phyloP scores from a whole-genome alignment of 2,113 vertebrate genomes.

The Rattus rattus region DNA sequence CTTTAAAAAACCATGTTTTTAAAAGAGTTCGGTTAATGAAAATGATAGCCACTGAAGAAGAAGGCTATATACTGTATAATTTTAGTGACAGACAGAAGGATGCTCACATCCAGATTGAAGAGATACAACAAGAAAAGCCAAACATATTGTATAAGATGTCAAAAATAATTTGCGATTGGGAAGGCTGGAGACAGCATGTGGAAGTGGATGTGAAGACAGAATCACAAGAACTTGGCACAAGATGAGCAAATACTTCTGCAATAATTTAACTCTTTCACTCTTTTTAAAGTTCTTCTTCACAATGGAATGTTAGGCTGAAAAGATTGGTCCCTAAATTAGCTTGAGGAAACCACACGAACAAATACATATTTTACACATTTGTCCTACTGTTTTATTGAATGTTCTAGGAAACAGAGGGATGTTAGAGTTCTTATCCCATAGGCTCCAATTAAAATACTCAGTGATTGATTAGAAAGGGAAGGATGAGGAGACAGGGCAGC shows the following conservation, averaged over 20 bases:
- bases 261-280: background rate
- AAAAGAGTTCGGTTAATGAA: background rate
- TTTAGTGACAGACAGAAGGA: background rate
- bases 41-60: background rate
- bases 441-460: background rate
- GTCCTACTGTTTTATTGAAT: background rate
- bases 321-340: background rate
- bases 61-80: background rate
- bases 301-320: background rate
- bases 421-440: slow-evolving; percentile 1
- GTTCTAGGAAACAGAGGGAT: background rate
- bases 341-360: background rate
- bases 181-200: background rate
- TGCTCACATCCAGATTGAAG: background rate
- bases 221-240: background rate
- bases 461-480: background rate
- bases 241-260: background rate
- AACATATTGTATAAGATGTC: background rate
- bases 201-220: background rate
- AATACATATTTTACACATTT: background rate
- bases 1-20: background rate
- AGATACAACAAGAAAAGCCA: background rate
- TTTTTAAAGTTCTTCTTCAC: too few relatives aligned
- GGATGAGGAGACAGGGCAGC: background rate
- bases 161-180: background rate